phyloP scores from a whole-genome alignment of 2,888 invertebrate species.

The Sarcophaga caerulescens region DNA sequence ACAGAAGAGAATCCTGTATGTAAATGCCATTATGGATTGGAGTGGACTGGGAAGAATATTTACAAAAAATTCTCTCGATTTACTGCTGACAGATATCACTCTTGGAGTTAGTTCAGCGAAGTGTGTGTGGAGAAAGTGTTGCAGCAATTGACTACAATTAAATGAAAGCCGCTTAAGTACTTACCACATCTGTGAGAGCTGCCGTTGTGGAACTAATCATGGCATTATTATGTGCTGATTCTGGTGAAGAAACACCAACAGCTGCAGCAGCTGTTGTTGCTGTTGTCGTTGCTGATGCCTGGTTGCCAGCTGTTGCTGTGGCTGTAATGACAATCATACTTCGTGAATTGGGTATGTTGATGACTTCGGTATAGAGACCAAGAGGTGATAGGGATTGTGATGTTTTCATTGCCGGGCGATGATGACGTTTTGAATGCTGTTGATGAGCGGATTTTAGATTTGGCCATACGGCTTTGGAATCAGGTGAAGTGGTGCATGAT shows the following conservation, averaged over 20 bases:
- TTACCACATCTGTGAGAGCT: constrained; percentile 43
- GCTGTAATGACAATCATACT: constrained; percentile 78
- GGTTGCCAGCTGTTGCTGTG: constrained; percentile 68
- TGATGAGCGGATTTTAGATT: constrained; percentile 74
- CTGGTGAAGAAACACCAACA: constrained; percentile 16
- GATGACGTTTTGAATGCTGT: constrained; percentile 72
- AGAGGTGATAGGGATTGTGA: constrained; percentile 80
- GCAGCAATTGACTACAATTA: not conserved
- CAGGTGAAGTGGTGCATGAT: constrained; percentile 58
- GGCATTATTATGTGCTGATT: not conserved
- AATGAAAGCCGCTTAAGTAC: constrained; percentile 34
- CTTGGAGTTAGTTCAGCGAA: not conserved
- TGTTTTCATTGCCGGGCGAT: constrained; percentile 78
- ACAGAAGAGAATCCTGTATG: no score
- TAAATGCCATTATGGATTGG: not conserved
- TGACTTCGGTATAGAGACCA: constrained; percentile 73
- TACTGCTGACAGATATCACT: not conserved
- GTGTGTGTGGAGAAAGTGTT: not conserved
- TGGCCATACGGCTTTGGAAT: constrained; percentile 41
- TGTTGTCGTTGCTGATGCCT: constrained; percentile 70
- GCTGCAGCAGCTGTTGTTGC: constrained; percentile 63
- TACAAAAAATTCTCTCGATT: not conserved
- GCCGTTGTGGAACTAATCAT: constrained; percentile 36
- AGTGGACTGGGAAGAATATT: not conserved
- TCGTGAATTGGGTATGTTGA: constrained; percentile 78